Evolutionary conservation across 2,113 vertebrate species (phyloP).

Genomic region (Stercorarius parasiticus): DNA sequence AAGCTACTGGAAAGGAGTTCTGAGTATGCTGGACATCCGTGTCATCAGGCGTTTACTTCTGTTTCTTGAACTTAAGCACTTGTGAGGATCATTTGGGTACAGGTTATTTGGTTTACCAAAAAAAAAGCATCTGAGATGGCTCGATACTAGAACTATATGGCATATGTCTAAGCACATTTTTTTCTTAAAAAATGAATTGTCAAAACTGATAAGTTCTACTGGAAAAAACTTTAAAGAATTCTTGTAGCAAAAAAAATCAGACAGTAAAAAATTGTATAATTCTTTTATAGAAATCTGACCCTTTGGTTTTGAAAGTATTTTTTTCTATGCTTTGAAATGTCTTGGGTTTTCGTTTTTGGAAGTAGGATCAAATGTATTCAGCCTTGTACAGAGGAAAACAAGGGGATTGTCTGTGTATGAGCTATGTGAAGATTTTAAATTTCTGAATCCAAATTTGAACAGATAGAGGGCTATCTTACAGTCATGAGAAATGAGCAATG

Average conservation of each 20-base stretch:
- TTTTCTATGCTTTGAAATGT: neutral
- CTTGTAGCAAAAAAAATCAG: neutral
- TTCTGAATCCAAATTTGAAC: neutral
- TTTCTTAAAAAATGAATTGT: neutral
- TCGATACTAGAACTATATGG: neutral
- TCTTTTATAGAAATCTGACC: neutral
- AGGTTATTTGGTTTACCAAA: neutral
- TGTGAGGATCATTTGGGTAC: neutral
- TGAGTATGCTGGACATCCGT: rapidly evolving
- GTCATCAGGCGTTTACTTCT: neutral
- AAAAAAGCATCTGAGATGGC: neutral
- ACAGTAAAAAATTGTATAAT: neutral
- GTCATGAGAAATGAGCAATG: neutral
- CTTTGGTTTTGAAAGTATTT: neutral
- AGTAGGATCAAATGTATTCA: neutral
- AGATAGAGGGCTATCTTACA: rapidly evolving
- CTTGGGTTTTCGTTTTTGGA: neutral
- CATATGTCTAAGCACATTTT: neutral
- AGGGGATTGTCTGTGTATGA: neutral
- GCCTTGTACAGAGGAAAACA: neutral
- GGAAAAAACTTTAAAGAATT: neutral
- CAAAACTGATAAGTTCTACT: neutral
- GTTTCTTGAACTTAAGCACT: neutral
- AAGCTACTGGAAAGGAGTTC: neutral
- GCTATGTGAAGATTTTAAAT: neutral